Evolutionary conservation across 2,797 vertebrate species (phyloP).

Genomic region (Bradypus variegatus): DNA sequence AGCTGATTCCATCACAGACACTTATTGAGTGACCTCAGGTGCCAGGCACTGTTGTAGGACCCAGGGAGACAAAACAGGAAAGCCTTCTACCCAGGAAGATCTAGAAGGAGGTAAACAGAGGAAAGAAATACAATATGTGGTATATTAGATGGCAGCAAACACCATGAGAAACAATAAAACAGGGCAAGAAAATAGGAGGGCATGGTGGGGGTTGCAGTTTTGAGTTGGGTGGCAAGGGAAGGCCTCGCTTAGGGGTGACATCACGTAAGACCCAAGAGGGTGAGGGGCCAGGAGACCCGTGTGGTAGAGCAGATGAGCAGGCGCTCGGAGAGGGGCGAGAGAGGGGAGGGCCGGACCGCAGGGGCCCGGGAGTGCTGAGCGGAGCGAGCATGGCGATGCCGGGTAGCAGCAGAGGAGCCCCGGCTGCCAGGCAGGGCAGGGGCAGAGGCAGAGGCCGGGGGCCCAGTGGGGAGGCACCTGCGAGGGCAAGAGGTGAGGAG

Average conservation of each 20-base stretch:
- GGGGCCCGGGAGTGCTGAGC: neutral
- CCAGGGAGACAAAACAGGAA: neutral
- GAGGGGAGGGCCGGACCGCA: fast-evolving
- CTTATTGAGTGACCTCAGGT: neutral
- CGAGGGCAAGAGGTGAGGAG: neutral
- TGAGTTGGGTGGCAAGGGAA: neutral
- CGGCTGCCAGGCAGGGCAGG: no score
- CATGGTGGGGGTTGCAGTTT: neutral
- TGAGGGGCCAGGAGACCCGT: neutral
- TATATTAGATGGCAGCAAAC: neutral
- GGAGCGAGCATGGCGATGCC: neutral
- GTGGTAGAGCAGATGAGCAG: neutral
- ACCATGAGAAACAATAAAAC: neutral
- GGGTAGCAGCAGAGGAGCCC: no score
- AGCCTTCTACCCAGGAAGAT: neutral
- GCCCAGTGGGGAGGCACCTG: neutral
- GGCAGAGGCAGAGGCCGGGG: neutral
- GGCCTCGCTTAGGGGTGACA: neutral
- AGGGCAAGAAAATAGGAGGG: neutral
- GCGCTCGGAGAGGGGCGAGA: neutral
- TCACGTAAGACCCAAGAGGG: neutral
- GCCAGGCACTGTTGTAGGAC: neutral
- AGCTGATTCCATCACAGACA: neutral
- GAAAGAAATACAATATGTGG: neutral
- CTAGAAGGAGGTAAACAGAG: neutral